phyloP scores from a whole-genome alignment of 2,888 invertebrate species.

The Trissoscelio sp. region DNA sequence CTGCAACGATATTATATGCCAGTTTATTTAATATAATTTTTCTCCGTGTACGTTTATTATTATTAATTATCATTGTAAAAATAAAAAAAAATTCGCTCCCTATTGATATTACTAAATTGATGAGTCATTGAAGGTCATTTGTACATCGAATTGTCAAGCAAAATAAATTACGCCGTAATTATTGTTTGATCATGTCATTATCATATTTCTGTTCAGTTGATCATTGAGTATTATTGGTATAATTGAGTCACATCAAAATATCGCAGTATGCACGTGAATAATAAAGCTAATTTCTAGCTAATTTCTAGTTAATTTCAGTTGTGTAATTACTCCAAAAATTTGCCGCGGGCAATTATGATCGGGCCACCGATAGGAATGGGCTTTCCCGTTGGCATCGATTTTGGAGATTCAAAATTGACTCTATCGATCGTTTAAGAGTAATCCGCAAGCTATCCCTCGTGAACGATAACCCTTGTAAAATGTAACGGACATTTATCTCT shows the following conservation, averaged over 20 bases:
- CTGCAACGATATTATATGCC: too few relatives aligned
- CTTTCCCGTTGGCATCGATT: slow-evolving; percentile 49
- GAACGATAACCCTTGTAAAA: slow-evolving; percentile 78
- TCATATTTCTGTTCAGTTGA: slow-evolving; percentile 47
- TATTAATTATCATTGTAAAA: too few relatives aligned
- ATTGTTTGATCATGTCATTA: slow-evolving; percentile 50
- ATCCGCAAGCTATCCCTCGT: slow-evolving; percentile 75
- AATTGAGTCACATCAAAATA: slow-evolving; percentile 55
- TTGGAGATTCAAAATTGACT: slow-evolving; percentile 61
- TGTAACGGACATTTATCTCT: slow-evolving; percentile 81
- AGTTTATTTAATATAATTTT: too few relatives aligned
- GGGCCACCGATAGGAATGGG: slow-evolving; percentile 31
- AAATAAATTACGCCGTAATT: too few relatives aligned
- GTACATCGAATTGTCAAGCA: too few relatives aligned
- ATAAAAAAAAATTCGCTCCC: too few relatives aligned
- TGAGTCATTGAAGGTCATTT: too few relatives aligned
- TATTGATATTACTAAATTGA: too few relatives aligned
- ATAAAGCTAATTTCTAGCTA: slow-evolving; percentile 64
- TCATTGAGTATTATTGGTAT: slow-evolving; percentile 43
- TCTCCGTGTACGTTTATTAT: too few relatives aligned
- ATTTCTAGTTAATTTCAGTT: slow-evolving; percentile 62
- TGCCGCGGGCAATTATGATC: slow-evolving; percentile 54
- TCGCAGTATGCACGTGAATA: slow-evolving; percentile 41
- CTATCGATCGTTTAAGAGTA: slow-evolving; percentile 78
- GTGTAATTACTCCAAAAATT: slow-evolving; percentile 64